phyloP scores from a whole-genome alignment of 2,113 vertebrate genomes.

The Ivindomyrus marchei region DNA sequence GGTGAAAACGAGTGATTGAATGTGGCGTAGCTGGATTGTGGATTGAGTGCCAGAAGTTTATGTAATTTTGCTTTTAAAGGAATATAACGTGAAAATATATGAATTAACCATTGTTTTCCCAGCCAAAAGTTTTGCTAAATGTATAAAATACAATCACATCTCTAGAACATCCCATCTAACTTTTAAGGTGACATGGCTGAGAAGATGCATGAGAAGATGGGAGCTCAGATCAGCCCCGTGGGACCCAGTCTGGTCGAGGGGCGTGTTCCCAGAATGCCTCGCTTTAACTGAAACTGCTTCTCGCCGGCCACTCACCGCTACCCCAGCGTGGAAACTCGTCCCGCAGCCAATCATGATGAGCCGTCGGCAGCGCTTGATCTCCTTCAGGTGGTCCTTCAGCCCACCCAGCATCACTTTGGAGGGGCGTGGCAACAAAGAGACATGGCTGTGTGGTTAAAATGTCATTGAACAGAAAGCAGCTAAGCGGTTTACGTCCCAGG shows the following conservation, averaged over 20 bases:
- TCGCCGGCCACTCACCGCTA: slow-evolving; percentile 67
- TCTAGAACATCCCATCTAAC: neutral
- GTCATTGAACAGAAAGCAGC: neutral
- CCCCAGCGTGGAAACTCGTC: slow-evolving; percentile 86
- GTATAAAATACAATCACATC: neutral
- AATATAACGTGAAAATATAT: neutral
- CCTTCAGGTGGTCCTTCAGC: slow-evolving; percentile 88
- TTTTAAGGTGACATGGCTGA: neutral
- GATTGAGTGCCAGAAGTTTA: neutral
- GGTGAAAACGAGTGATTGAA: neutral
- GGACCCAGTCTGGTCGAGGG: neutral
- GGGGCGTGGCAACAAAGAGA: slow-evolving; percentile 3
- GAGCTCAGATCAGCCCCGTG: neutral
- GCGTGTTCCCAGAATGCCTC: neutral
- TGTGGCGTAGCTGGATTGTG: neutral
- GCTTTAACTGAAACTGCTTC: neutral
- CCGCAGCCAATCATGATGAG: slow-evolving; percentile 92
- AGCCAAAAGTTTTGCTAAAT: neutral
- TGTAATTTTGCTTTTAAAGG: neutral
- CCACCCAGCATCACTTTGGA: slow-evolving; percentile 80
- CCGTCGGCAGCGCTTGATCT: slow-evolving; percentile 85
- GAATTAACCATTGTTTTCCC: neutral
- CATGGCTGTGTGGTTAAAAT: neutral
- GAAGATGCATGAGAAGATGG: neutral
- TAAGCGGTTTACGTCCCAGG: neutral